Evolutionary conservation across 2,888 invertebrate species (phyloP).

Genomic region (Boloria euphrosyne): DNA sequence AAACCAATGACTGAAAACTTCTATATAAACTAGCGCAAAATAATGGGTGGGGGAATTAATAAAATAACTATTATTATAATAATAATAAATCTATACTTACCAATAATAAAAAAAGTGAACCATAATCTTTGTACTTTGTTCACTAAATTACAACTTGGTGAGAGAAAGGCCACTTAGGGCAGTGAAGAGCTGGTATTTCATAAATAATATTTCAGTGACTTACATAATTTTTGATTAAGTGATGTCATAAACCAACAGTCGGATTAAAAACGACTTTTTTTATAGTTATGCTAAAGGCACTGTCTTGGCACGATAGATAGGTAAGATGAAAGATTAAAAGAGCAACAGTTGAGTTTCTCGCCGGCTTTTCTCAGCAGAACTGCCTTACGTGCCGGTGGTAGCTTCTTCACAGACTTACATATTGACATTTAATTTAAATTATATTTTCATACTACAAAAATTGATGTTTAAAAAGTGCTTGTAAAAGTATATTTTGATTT

Average conservation of each 20-base stretch:
- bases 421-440: too few species aligned
- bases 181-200: constrained; percentile 29
- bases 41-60: constrained; percentile 59
- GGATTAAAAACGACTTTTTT: constrained; percentile 23
- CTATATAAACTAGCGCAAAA: constrained; percentile 54
- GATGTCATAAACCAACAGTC: constrained; percentile 30
- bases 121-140: constrained; percentile 65
- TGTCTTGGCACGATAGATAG: constrained; percentile 32
- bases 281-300: constrained; percentile 18
- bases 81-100: constrained; percentile 59
- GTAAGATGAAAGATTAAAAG: constrained; percentile 17
- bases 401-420: too few species aligned
- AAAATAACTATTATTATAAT: constrained; percentile 46
- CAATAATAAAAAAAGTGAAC: constrained; percentile 54
- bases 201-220: constrained; percentile 19
- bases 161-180: constrained; percentile 26
- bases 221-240: constrained; percentile 17
- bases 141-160: constrained; percentile 47
- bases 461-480: too few species aligned
- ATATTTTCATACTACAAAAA: too few species aligned
- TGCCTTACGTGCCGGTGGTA: too few species aligned
- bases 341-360: too few species aligned
- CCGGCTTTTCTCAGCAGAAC: too few species aligned
- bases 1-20: constrained; percentile 53
- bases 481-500: too few species aligned